phyloP scores from a whole-genome alignment of 2,113 vertebrate species.

The Dicaeum eximium region DNA sequence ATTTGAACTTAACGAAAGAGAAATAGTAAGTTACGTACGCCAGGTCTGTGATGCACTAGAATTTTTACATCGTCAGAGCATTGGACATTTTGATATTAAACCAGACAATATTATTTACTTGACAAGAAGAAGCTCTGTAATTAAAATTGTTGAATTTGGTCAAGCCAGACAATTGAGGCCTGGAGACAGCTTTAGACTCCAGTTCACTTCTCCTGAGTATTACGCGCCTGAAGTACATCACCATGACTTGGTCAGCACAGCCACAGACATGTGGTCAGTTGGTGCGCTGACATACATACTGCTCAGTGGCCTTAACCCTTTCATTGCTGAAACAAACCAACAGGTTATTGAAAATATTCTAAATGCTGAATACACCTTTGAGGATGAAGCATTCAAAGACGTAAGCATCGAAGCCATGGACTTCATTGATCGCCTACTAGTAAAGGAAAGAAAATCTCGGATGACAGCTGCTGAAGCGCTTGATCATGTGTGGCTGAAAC shows the following conservation, averaged over 20 bases:
- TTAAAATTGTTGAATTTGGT: slow-evolving; percentile 97
- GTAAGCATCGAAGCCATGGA: slow-evolving; percentile 89
- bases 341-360: slow-evolving; percentile 95
- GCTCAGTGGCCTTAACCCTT: slow-evolving; percentile 93
- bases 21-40: slow-evolving; percentile 85
- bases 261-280: slow-evolving; percentile 98
- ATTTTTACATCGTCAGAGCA: slow-evolving; percentile 86
- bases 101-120: slow-evolving; percentile 95
- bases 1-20: slow-evolving; percentile 91
- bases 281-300: slow-evolving; percentile 91
- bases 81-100: slow-evolving; percentile 94
- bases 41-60: slow-evolving; percentile 92
- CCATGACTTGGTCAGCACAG: slow-evolving; percentile 89
- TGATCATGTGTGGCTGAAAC: slow-evolving; percentile 88
- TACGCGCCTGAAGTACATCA: slow-evolving; percentile 96
- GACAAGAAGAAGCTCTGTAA: slow-evolving; percentile 84
- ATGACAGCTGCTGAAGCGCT: slow-evolving; percentile 94
- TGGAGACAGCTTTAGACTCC: slow-evolving; percentile 90
- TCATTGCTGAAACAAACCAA: slow-evolving; percentile 95
- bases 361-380: slow-evolving; percentile 91
- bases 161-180: slow-evolving; percentile 90
- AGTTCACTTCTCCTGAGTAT: slow-evolving; percentile 91
- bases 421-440: slow-evolving; percentile 90
- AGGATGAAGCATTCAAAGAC: slow-evolving; percentile 92
- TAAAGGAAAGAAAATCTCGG: slow-evolving; percentile 93